These are phyloP conservation scores for Drosophila arizonae DNA, from an alignment of 1,140 invertebrate genomes.

Conservation along the genomic window DNA sequence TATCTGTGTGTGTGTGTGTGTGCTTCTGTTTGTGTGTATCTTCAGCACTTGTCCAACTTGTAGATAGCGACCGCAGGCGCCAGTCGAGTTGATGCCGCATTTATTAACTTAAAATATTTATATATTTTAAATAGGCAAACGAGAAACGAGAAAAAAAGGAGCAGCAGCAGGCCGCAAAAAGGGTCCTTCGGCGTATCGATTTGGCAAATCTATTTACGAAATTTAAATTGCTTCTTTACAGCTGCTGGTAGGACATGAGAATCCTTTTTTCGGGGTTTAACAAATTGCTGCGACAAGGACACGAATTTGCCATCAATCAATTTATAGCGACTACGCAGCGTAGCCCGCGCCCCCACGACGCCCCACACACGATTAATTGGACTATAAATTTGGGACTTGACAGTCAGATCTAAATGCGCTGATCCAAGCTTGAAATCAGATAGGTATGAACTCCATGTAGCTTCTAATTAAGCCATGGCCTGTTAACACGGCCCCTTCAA, in stretches of 20 bases:
- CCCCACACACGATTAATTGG: constrained; percentile 48
- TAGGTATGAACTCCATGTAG: not conserved
- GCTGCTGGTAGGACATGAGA: constrained; percentile 50
- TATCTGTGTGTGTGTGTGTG: not conserved
- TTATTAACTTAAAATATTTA: constrained; percentile 77
- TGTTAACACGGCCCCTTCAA: constrained; percentile 25
- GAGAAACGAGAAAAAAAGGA: constrained; percentile 5
- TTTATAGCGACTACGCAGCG: constrained; percentile 61
- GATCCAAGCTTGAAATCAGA: constrained; percentile 1
- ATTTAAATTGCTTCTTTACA: constrained; percentile 70
- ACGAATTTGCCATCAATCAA: constrained; percentile 63
- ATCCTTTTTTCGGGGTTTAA: constrained; percentile 54
- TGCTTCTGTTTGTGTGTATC: too few species aligned
- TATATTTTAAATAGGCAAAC: constrained; percentile 65
- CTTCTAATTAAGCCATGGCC: constrained; percentile 34
- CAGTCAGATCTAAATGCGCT: constrained; percentile 20
- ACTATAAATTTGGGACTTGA: constrained; percentile 53
- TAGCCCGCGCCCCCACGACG: not conserved
- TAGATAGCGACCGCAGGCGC: constrained; percentile 41
- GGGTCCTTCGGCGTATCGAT: constrained; percentile 49
- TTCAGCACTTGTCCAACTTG: constrained; percentile 46
- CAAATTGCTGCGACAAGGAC: constrained; percentile 50
- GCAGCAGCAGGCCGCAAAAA: constrained; percentile 8
- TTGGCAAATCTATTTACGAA: constrained; percentile 55
- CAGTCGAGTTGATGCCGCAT: constrained; percentile 56